phyloP scores from a whole-genome alignment of 2,113 vertebrate species.

The Noturus placidus region DNA sequence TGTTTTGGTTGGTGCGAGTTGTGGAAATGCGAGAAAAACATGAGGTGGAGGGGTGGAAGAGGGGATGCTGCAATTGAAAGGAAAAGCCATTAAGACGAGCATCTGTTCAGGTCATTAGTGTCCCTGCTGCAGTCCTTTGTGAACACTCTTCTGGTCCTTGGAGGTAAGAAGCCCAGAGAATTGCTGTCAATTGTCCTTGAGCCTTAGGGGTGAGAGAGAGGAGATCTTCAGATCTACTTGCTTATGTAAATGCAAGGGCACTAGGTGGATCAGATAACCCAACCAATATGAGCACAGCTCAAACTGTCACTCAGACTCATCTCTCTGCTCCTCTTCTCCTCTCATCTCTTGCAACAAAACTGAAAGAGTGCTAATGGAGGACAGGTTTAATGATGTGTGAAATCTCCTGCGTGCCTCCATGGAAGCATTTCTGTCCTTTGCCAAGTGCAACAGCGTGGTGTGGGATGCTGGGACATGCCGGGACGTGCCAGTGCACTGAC shows the following conservation, averaged over 20 bases:
- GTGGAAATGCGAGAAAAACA: conserved; percentile 13
- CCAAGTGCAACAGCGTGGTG: conserved; percentile 50
- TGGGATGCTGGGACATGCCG: conserved; percentile 57
- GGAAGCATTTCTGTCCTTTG: conserved; percentile 48
- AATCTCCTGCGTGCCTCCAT: conserved; percentile 56
- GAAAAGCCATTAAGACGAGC: conserved; percentile 53
- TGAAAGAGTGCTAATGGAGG: conserved; percentile 17
- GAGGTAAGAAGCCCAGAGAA: conserved; percentile 30
- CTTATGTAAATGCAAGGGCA: conserved; percentile 23
- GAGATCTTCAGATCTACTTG: conserved; percentile 19
- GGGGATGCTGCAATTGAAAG: conserved; percentile 36
- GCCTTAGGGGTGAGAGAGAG: conserved; percentile 13
- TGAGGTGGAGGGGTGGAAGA: not conserved
- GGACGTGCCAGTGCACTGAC: conserved; percentile 49
- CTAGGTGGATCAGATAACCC: not conserved
- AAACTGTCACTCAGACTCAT: not conserved
- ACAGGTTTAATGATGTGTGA: conserved; percentile 62
- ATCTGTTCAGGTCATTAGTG: conserved; percentile 54
- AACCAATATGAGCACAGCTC: not conserved
- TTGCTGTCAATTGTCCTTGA: conserved; percentile 33
- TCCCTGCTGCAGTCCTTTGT: conserved; percentile 35
- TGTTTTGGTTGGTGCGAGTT: conserved; percentile 29
- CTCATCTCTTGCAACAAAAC: conserved; percentile 13
- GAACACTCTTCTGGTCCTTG: conserved; percentile 37
- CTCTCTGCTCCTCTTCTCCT: not conserved